Evolutionary conservation across 2,113 vertebrate species (phyloP).

Genomic region (Conger conger): DNA sequence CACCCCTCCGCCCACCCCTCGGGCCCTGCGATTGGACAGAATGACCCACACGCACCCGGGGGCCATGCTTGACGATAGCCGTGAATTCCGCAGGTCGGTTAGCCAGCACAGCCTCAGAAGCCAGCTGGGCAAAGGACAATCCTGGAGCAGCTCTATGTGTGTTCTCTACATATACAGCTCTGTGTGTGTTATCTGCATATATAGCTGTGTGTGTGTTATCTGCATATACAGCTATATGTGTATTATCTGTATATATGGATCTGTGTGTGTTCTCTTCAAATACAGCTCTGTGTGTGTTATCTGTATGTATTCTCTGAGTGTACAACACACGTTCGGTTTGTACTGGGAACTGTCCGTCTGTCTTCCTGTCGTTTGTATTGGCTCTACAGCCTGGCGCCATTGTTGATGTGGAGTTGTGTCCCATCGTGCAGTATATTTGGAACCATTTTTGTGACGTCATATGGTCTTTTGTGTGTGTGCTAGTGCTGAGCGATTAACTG

Average conservation of each 20-base stretch:
- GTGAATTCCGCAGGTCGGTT: slow-evolving; percentile 80
- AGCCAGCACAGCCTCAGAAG: not conserved
- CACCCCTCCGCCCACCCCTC: slow-evolving; percentile 80
- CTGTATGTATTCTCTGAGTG: no score
- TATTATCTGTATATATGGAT: no score
- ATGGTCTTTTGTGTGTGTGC: no score
- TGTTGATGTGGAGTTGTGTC: no score
- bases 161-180: not conserved
- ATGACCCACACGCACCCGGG: slow-evolving; percentile 87
- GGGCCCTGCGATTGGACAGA: slow-evolving; percentile 80
- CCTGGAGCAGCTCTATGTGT: not conserved
- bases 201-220: not conserved
- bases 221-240: no score
- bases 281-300: not conserved
- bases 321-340: no score
- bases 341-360: no score
- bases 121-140: not conserved
- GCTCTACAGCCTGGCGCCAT: no score
- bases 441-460: not conserved
- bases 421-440: no score
- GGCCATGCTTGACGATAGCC: slow-evolving; percentile 77
- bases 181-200: not conserved
- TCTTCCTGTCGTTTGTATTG: no score
- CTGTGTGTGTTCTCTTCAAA: not conserved
- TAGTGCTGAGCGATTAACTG: no score